Conservation (phyloP, 2,113 vertebrate genomes). For the Microtus oregoni region DNA sequence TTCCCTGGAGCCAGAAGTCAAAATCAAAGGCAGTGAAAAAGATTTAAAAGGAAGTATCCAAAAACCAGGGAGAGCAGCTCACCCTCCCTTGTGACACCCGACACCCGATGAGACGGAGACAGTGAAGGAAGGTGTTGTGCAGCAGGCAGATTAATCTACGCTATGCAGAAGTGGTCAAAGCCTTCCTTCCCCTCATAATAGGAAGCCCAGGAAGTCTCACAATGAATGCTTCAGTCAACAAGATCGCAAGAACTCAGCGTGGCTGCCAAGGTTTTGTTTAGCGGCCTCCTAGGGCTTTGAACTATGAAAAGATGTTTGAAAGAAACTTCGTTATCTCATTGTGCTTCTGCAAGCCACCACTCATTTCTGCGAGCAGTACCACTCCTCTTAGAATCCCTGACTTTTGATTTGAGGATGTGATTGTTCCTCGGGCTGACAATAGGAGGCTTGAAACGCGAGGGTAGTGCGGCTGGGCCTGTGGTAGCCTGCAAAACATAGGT, state of each 20-base stretch:
- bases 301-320: conserved; percentile 70
- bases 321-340: conserved; percentile 73
- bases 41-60: conserved; percentile 61
- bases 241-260: conserved; percentile 58
- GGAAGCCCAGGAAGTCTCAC: conserved; percentile 49
- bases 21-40: conserved; percentile 44
- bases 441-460: conserved; percentile 9
- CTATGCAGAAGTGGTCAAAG: conserved; percentile 55
- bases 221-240: conserved; percentile 18
- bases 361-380: conserved; percentile 1
- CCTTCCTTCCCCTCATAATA: conserved; percentile 52
- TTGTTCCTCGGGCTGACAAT: conserved; percentile 22
- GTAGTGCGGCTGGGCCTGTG: neutral
- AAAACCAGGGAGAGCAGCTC: conserved; percentile 4
- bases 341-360: conserved; percentile 52
- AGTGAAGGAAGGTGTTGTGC: conserved; percentile 34
- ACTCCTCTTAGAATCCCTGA: conserved; percentile 64
- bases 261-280: conserved; percentile 48
- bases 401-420: neutral
- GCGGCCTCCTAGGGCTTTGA: conserved; percentile 70
- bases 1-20: conserved; percentile 49
- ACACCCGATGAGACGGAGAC: neutral
- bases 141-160: neutral
- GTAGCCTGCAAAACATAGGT: neutral
- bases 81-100: neutral